Evolutionary conservation across 2,888 invertebrate genomes (phyloP), one percentile per base, ranked within the genome.

Genomic region (Tetanocera ferruginea): DNA sequence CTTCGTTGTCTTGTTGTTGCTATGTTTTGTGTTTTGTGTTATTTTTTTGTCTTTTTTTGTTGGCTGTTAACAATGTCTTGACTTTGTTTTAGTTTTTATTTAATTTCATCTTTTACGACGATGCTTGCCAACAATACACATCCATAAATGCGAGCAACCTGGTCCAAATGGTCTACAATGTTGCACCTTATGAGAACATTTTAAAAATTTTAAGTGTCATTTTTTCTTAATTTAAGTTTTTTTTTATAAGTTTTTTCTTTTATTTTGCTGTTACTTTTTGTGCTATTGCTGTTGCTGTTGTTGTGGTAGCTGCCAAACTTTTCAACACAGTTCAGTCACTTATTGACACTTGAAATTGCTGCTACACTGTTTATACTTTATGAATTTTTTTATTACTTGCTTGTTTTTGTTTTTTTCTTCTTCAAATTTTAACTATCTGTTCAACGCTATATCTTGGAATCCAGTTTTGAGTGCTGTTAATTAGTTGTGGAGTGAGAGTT

Each of bases 191-290:
- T 71, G 28, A 71, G 52, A 71, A 55, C n/a, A 17, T 14, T n/a
- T 34, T 75, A 76, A 37, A 69, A 70, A 66, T 76, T 69, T 77
- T 52, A 2, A 43, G 43, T 55, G 19, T n/a, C 60, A 43, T 55
- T 75, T 75, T 34, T 64, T 64, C n/a, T 34, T 31, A 57, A 28
- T 25, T 28, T 34, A 25, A 64, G 11, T 28, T 25, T 43, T 37
- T 37, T 4, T 37, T 37, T 37, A n/a, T n/a, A n/a, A n/a, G n/a
- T n/a, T n/a, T n/a, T n/a, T n/a, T n/a, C n/a, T n/a, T n/a, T n/a
- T n/a, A n/a, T 31, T 9, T 2, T 23, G 57, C 11, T 19, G 9
- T 57, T 57, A 11, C 11, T 57, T 5, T 23, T 57, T 23, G 23
- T 57, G 17, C 23, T 57, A 5, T 62, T 31, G 62, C 1, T 64